Conservation (phyloP, 1,140 invertebrate species). For the Drosophila fuyamai region DNA sequence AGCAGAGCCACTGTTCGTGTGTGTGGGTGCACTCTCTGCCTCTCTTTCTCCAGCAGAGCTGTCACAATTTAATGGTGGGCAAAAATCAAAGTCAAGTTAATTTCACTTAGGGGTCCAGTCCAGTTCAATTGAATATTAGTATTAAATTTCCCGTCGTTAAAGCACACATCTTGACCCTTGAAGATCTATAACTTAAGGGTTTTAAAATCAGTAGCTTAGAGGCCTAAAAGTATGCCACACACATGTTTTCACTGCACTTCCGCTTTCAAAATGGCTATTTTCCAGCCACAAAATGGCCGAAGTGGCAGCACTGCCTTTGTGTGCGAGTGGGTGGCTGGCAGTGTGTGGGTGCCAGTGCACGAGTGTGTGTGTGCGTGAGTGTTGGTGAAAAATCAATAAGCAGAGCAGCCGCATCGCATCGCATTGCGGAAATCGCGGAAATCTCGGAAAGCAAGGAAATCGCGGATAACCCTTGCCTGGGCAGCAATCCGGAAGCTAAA, state of each 20-base stretch:
- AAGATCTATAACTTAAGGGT: not conserved
- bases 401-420: slow-evolving; percentile 37
- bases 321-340: not conserved
- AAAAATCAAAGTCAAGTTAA: no score
- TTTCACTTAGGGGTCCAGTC: no score
- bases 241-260: slow-evolving; percentile 23
- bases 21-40: slow-evolving; percentile 14
- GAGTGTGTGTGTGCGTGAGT: slow-evolving; percentile 19
- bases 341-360: slow-evolving; percentile 11
- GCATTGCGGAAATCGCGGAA: slow-evolving; percentile 1
- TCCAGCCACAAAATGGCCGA: slow-evolving; percentile 19
- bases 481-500: not conserved
- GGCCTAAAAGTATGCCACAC: not conserved
- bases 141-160: no score
- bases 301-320: slow-evolving; percentile 20
- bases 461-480: slow-evolving; percentile 26
- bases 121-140: no score
- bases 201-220: not conserved
- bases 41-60: slow-evolving; percentile 10
- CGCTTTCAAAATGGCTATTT: slow-evolving; percentile 22
- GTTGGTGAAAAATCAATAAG: slow-evolving; percentile 60
- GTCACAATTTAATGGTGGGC: not conserved
- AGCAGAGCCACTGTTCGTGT: slow-evolving; percentile 12
- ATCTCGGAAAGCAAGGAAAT: not conserved
- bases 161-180: no score